Evolutionary conservation across 2,113 vertebrate species (phyloP).

Genomic region (Crotalus viridis): DNA sequence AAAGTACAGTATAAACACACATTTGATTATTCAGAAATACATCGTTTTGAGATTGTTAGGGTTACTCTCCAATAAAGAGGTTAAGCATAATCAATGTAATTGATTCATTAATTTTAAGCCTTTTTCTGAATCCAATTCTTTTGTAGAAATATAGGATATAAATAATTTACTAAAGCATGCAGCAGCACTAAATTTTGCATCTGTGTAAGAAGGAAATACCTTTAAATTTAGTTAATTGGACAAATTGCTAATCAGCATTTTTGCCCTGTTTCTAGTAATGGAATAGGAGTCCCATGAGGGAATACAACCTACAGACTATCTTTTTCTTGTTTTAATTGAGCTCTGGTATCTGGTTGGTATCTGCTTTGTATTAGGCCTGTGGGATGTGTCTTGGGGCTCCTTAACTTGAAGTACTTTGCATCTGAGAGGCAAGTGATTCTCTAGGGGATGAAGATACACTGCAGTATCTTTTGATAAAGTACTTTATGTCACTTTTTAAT

Average conservation of each 20-base stretch:
- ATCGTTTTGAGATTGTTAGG: not conserved
- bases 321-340: not conserved
- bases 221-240: not conserved
- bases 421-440: no score
- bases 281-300: not conserved
- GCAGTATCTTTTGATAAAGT: no score
- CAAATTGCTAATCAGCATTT: not conserved
- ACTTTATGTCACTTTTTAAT: no score
- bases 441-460: no score
- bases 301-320: not conserved
- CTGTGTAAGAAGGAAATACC: not conserved
- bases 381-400: no score
- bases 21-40: not conserved
- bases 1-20: not conserved
- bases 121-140: not conserved
- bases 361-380: not conserved
- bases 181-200: not conserved
- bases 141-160: not conserved
- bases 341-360: not conserved
- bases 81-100: no score
- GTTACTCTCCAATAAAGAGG: not conserved
- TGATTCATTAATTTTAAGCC: not conserved
- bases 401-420: no score
- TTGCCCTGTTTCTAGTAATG: not conserved
- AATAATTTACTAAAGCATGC: not conserved